Percentiles rank a stretch among this genome's conserved stretches.
Conservation (phyloP, 1,140 invertebrate genomes). For the Ceratina japonica region DNA sequence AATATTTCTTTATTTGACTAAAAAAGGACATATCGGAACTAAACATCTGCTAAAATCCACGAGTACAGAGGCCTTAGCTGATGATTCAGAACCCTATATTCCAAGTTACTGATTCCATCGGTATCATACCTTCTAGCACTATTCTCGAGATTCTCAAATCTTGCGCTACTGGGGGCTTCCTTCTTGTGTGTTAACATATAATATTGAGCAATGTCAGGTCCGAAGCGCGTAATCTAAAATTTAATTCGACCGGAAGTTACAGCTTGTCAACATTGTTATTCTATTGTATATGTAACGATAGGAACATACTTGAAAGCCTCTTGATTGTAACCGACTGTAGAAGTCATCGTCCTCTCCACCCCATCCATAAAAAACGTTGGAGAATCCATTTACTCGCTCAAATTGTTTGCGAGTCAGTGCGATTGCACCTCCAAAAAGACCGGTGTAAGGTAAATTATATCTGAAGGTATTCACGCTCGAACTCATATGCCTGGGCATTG, state of each 20-base stretch:
- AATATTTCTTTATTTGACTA: background rate
- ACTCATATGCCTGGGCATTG: constrained; percentile 94
- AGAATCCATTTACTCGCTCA: constrained; percentile 93
- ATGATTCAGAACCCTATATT: constrained; percentile 76
- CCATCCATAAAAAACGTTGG: constrained; percentile 94
- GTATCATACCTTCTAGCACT: constrained; percentile 81
- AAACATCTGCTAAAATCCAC: constrained; percentile 77
- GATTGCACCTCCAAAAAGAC: constrained; percentile 88
- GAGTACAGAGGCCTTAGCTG: constrained; percentile 74
- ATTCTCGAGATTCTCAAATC: constrained; percentile 82
- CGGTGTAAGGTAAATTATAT: constrained; percentile 88
- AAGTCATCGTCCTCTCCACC: constrained; percentile 96
- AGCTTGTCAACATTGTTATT: background rate
- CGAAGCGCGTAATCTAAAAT: constrained; percentile 84
- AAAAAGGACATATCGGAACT: constrained; percentile 13
- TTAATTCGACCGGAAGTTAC: background rate
- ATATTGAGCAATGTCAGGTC: constrained; percentile 86
- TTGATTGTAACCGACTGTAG: constrained; percentile 79
- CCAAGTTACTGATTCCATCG: constrained; percentile 84
- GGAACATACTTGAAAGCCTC: constrained; percentile 69
- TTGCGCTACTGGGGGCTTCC: constrained; percentile 81
- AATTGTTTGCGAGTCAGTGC: constrained; percentile 87
- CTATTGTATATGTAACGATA: too few relatives aligned
- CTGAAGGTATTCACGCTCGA: constrained; percentile 94
- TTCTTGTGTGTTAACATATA: constrained; percentile 88